A percentile compares a stretch with the other conserved stretches of the same genome.
Conservation (phyloP, 2,113 vertebrate species). For the Microtus pennsylvanicus region DNA sequence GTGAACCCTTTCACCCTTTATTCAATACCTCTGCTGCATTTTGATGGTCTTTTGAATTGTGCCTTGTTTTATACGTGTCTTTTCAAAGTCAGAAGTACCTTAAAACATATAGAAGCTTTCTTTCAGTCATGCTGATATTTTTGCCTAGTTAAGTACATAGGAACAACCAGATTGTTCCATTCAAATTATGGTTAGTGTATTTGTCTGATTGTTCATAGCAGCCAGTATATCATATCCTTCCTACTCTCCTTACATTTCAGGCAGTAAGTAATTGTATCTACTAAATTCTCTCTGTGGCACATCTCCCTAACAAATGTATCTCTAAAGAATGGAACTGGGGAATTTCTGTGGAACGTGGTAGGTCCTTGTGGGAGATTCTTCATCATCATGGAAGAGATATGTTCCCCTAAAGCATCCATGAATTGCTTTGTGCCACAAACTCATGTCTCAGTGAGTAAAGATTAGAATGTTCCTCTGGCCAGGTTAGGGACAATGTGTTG, state of each 20-base stretch:
- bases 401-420: neutral
- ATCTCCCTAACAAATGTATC: neutral
- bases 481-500: neutral
- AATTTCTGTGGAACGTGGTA: neutral
- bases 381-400: neutral
- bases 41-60: neutral
- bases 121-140: neutral
- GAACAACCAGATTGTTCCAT: neutral
- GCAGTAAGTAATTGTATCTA: neutral
- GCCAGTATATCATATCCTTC: neutral
- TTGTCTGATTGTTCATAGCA: neutral
- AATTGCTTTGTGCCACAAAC: neutral
- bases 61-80: neutral
- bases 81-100: slow-evolving; percentile 11
- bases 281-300: neutral
- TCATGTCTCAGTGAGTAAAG: neutral
- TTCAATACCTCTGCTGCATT: neutral
- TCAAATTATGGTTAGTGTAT: too few species aligned
- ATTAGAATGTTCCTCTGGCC: neutral
- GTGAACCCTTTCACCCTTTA: neutral
- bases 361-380: neutral
- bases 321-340: neutral
- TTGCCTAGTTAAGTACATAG: neutral
- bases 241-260: neutral
- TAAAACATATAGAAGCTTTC: neutral